These are phyloP conservation scores for Potamarius usumacintae DNA, from an alignment of 2,113 vertebrate genomes.

Conservation along the genomic window DNA sequence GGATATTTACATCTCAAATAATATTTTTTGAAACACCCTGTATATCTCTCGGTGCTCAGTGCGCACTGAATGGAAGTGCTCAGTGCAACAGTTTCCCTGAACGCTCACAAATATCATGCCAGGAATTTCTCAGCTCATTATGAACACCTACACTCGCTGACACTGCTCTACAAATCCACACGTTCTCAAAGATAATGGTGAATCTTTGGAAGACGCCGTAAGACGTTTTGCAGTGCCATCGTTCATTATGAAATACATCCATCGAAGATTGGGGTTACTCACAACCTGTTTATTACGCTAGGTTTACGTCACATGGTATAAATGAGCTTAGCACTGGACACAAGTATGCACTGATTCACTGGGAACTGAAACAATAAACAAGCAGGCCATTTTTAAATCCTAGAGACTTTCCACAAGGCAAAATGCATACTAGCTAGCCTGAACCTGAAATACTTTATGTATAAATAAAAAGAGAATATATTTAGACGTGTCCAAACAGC, in stretches of 20 bases:
- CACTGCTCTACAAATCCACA: background rate
- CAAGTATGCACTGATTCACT: background rate
- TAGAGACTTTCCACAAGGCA: background rate
- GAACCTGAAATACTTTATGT: background rate
- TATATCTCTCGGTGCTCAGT: background rate
- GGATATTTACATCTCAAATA: too few relatives aligned
- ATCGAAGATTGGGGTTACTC: too few relatives aligned
- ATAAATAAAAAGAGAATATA: slow-evolving; percentile 3
- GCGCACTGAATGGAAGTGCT: background rate
- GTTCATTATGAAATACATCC: too few relatives aligned
- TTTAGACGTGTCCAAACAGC: slow-evolving; percentile 4
- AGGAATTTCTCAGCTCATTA: background rate
- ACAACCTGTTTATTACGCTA: background rate
- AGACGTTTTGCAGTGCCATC: too few relatives aligned
- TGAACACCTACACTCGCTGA: background rate
- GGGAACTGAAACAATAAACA: background rate
- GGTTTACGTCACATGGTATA: too few relatives aligned
- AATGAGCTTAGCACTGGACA: background rate
- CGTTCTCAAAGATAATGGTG: background rate
- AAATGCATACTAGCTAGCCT: background rate
- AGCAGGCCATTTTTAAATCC: background rate
- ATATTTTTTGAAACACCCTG: too few relatives aligned
- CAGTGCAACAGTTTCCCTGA: background rate
- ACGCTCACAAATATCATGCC: too few relatives aligned
- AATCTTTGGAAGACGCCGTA: too few relatives aligned